Conservation (phyloP, 2,113 vertebrate species). For the Oncorhynchus keta region DNA sequence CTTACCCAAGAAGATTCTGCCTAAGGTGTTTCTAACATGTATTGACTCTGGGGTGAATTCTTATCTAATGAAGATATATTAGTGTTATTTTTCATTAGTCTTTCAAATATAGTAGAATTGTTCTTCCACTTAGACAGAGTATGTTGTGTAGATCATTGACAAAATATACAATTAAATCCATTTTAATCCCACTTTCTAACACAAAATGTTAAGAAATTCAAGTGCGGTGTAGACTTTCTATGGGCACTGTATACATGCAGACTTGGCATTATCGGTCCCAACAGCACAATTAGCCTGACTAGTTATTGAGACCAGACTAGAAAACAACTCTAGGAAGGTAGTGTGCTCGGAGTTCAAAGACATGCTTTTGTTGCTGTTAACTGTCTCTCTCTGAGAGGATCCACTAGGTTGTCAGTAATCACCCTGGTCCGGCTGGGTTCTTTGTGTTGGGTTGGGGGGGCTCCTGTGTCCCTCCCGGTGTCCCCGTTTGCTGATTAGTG, state of each 20-base stretch:
- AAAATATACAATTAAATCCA: background rate
- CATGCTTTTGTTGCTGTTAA: slow-evolving; percentile 49
- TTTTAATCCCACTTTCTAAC: too few species aligned
- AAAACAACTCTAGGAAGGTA: background rate
- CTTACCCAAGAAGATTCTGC: too few species aligned
- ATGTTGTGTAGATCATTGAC: slow-evolving; percentile 3
- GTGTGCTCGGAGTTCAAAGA: slow-evolving; percentile 15
- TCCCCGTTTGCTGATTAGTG: slow-evolving; percentile 47
- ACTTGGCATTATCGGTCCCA: background rate
- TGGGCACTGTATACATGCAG: background rate
- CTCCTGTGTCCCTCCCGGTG: background rate
- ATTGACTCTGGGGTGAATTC: too few species aligned
- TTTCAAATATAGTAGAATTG: too few species aligned
- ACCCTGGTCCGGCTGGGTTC: slow-evolving; percentile 35
- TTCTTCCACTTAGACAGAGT: background rate
- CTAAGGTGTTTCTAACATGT: too few species aligned
- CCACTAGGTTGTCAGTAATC: slow-evolving; percentile 44
- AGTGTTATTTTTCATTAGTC: too few species aligned
- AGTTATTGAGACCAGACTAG: slow-evolving; percentile 10
- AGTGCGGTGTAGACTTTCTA: too few species aligned
- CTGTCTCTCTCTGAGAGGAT: slow-evolving; percentile 45
- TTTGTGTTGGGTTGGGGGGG: slow-evolving; percentile 39
- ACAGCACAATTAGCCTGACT: slow-evolving; percentile 16
- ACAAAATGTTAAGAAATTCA: too few species aligned
- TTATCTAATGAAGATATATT: too few species aligned